Evolutionary conservation across 2,888 invertebrate genomes (phyloP).

Genomic region (Limnephilus lunatus): DNA sequence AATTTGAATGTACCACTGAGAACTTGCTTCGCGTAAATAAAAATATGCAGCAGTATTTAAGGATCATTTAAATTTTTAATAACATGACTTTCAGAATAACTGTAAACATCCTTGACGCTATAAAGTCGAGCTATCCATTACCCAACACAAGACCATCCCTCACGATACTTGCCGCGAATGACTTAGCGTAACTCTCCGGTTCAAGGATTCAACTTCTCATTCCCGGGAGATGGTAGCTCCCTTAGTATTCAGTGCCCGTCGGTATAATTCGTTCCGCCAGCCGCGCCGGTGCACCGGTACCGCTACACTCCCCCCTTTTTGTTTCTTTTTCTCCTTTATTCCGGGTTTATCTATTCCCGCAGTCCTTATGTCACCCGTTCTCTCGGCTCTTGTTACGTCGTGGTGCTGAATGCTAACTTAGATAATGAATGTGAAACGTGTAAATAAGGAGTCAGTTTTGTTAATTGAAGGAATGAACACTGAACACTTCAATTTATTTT

Average conservation of each 20-base stretch:
- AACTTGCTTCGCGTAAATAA: too few species aligned
- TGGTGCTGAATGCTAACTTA: conserved; percentile 10
- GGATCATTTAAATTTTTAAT: too few species aligned
- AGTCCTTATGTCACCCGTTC: conserved; percentile 34
- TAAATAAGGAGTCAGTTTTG: background rate
- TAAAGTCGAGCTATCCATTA: too few species aligned
- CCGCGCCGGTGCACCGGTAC: conserved; percentile 18
- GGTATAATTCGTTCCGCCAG: conserved; percentile 41
- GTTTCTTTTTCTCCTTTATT: conserved; percentile 16
- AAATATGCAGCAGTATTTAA: too few species aligned
- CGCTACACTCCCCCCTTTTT: background rate
- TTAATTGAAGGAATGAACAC: background rate
- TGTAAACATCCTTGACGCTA: too few species aligned
- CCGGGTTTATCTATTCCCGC: conserved; percentile 15
- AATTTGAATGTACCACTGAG: too few species aligned
- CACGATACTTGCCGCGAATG: conserved; percentile 4
- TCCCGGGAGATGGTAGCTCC: background rate
- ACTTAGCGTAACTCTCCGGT: conserved; percentile 8
- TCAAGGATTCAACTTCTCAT: conserved; percentile 4
- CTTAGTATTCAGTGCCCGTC: conserved; percentile 41
- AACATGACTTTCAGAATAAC: too few species aligned
- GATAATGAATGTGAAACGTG: background rate
- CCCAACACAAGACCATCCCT: background rate
- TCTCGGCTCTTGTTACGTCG: conserved; percentile 11
- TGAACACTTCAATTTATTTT: background rate